Evolutionary conservation across 2,888 invertebrate species (phyloP).

Genomic region (Coenonympha arcania): DNA sequence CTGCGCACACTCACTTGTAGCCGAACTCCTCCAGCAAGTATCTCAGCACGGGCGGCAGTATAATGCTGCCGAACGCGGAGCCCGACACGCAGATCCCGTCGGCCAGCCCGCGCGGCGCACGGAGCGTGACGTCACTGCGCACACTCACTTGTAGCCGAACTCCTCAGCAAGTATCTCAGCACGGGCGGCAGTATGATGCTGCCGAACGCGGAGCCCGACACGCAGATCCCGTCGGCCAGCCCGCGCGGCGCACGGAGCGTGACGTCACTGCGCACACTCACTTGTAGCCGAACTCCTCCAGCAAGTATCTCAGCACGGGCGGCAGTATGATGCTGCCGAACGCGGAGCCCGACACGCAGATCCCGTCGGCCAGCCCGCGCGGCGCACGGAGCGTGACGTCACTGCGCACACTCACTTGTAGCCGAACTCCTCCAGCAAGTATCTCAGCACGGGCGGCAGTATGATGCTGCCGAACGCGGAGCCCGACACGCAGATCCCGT

Average conservation of each 20-base stretch:
- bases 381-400: neutral
- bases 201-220: too few species aligned
- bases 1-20: slow-evolving; percentile 93
- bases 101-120: too few species aligned
- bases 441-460: slow-evolving; percentile 83
- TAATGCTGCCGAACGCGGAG: too few species aligned
- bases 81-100: too few species aligned
- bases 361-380: slow-evolving; percentile 81
- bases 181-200: too few species aligned
- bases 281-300: slow-evolving; percentile 84
- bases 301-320: slow-evolving; percentile 80
- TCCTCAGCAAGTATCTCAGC: too few species aligned
- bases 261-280: slow-evolving; percentile 42
- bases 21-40: too few species aligned
- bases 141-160: too few species aligned
- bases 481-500: slow-evolving; percentile 91
- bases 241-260: neutral
- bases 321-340: slow-evolving; percentile 89
- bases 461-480: slow-evolving; percentile 90
- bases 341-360: slow-evolving; percentile 91
- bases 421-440: slow-evolving; percentile 81
- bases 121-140: too few species aligned
- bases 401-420: slow-evolving; percentile 74
- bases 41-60: too few species aligned
- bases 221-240: too few species aligned